Evolutionary conservation across 2,797 vertebrate genomes (phyloP).

Genomic region (Synanceia verrucosa): DNA sequence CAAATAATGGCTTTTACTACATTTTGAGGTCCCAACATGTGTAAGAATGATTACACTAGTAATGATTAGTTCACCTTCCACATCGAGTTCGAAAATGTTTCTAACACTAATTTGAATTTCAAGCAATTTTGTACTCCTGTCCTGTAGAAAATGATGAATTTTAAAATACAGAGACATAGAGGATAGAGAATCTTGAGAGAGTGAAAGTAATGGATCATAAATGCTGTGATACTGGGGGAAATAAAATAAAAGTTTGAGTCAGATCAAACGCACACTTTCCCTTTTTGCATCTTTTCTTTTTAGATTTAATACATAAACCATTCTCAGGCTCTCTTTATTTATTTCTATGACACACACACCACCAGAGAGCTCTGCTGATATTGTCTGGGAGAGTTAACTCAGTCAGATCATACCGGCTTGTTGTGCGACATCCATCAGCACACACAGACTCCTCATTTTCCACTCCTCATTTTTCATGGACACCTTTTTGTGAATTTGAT

Average conservation of each 20-base stretch:
- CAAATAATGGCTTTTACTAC: no score
- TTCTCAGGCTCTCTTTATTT: conserved; percentile 4
- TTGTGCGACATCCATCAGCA: conserved; percentile 48
- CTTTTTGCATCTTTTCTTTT: conserved; percentile 1
- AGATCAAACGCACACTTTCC: not conserved
- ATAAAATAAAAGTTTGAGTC: not conserved
- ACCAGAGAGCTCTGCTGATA: conserved; percentile 42
- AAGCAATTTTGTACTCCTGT: no score
- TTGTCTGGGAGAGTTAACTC: conserved; percentile 55
- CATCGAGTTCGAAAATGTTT: no score
- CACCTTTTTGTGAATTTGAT: conserved; percentile 24
- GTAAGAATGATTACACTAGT: no score
- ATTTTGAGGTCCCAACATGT: no score
- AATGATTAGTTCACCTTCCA: no score
- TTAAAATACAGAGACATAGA: no score
- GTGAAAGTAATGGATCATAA: not conserved
- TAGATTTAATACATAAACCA: not conserved
- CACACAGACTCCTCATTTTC: conserved; percentile 18
- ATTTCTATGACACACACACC: conserved; percentile 23
- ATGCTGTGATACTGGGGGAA: not conserved
- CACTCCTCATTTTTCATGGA: conserved; percentile 37
- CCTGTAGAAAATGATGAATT: no score
- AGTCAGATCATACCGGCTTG: conserved; percentile 49
- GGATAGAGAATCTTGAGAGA: not conserved
- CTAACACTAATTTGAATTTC: no score